Base-by-base conservation (phyloP, 2,797 vertebrate species). In the Monodelphis domestica region DNA sequence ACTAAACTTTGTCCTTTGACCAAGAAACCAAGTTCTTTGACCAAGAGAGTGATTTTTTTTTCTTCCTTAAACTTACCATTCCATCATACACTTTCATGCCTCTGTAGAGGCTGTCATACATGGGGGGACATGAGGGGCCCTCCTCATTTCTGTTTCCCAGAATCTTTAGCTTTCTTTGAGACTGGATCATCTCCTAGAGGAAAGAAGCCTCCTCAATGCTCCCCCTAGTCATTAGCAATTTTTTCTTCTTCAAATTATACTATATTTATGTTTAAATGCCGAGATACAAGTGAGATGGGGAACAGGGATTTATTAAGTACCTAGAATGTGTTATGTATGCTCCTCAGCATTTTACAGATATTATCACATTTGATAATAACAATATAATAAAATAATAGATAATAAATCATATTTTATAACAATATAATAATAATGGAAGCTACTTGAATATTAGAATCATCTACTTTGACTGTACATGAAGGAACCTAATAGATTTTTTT, bases 41-140 rank as follows among this genome's bases (percentile, higher is more conserved):
- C 56, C 29, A 59, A 59, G 26, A 55, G 12, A 56, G 26, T 78
- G 5, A 88, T 53, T 88, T 91, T 94, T 95, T 15, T 93, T 91
- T 57, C 57, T 59, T 33, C 30, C 11, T 38, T 10, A 84, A 84
- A 11, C 12, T 70, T 2, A 15, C 59, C 15, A 7, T n/a, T 70
- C 15, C 15, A 17, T 70, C 21, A 84, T 9, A 84, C 45, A 78
- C 7, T 21, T 45, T 38, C 70, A 12, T 50, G 24, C n/a, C n/a
- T 70, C 70, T 70, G 59, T 9, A n/a, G 59, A 70, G 33, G 5
- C 24, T 50, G 9, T 50, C 38, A 21, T 78, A n/a, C 2, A 24
- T 78, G n/a, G 5, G n/a, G n/a, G n/a, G n/a, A n/a, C n/a, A n/a
- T 17, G 38, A 45, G 63, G 6, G 63, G 38, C 63, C n/a, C 5